Conservation (phyloP, 2,888 invertebrate genomes). For the Iphiclides podalirius region DNA sequence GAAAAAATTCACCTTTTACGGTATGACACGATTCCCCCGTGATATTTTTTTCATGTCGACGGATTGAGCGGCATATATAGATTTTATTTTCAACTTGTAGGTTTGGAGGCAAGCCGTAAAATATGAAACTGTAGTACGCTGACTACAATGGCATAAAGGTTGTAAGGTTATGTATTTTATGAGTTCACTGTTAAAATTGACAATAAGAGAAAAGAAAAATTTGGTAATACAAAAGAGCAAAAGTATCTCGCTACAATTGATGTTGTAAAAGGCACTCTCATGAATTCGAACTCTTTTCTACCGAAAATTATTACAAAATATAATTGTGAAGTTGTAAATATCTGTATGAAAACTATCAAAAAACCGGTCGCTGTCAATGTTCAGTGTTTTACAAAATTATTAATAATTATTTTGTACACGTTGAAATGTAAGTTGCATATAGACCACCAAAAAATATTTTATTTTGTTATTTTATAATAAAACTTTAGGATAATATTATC, state of each 20-base stretch:
- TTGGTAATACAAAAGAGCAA: constrained; percentile 4
- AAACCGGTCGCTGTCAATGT: too few species aligned
- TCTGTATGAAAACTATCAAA: too few species aligned
- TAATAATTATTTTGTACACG: too few species aligned
- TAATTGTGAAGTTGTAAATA: too few species aligned
- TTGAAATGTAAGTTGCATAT: too few species aligned
- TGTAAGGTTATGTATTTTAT: constrained; percentile 22
- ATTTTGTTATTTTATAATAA: too few species aligned
- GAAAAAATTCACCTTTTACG: constrained; percentile 7
- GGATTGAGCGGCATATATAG: constrained; percentile 16
- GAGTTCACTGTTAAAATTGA: constrained; percentile 8
- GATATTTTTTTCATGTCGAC: constrained; percentile 7
- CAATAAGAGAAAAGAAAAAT: constrained; percentile 9
- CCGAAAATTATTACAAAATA: too few species aligned
- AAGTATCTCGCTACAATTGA: neutral
- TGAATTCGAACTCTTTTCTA: too few species aligned
- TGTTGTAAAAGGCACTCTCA: neutral
- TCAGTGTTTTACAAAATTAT: too few species aligned
- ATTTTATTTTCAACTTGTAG: constrained; percentile 23
- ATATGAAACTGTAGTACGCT: constrained; percentile 15
- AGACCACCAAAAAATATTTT: too few species aligned
- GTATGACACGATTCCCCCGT: constrained; percentile 3
- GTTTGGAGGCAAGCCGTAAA: constrained; percentile 13
- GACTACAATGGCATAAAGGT: constrained; percentile 7
- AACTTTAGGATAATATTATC: too few species aligned